These are phyloP conservation scores for Sceloporus tristichus DNA, from an alignment of 2,113 vertebrate species.

Conservation along the genomic window DNA sequence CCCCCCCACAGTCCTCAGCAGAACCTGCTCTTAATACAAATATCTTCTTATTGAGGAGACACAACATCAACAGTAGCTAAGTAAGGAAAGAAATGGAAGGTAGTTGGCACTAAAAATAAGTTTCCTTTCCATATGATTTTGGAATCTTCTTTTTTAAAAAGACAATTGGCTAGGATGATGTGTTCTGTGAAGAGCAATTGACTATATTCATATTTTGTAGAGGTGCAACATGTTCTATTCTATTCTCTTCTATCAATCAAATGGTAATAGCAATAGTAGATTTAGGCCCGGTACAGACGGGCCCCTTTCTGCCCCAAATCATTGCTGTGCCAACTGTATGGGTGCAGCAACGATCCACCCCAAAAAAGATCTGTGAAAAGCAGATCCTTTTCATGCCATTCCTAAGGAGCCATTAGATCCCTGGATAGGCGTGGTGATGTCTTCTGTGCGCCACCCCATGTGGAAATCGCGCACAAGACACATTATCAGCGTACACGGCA, in stretches of 20 bases:
- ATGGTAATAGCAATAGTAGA: not conserved
- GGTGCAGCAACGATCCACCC: no score
- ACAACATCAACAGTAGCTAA: constrained; percentile 47
- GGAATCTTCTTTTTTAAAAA: constrained; percentile 6
- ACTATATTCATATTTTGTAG: not conserved
- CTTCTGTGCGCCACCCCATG: no score
- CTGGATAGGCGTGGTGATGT: no score
- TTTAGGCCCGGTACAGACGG: no score
- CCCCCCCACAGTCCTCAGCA: constrained; percentile 18
- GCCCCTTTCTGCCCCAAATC: no score
- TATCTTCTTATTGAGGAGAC: constrained; percentile 51
- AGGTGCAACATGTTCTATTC: no score
- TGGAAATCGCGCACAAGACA: no score
- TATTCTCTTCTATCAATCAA: not conserved
- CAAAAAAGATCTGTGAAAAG: no score
- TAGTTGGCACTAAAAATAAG: constrained; percentile 19
- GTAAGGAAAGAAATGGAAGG: constrained; percentile 46
- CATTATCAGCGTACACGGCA: no score
- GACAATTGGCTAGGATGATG: not conserved
- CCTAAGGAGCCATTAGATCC: no score
- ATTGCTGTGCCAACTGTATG: no score
- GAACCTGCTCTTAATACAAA: constrained; percentile 49
- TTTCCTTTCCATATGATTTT: constrained; percentile 28
- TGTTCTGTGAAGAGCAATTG: not conserved
- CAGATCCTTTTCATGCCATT: no score